Percentiles rank a stretch among this genome's conserved stretches.
Evolutionary conservation across 2,888 invertebrate genomes (phyloP).

Genomic region (Sisyra nigra): DNA sequence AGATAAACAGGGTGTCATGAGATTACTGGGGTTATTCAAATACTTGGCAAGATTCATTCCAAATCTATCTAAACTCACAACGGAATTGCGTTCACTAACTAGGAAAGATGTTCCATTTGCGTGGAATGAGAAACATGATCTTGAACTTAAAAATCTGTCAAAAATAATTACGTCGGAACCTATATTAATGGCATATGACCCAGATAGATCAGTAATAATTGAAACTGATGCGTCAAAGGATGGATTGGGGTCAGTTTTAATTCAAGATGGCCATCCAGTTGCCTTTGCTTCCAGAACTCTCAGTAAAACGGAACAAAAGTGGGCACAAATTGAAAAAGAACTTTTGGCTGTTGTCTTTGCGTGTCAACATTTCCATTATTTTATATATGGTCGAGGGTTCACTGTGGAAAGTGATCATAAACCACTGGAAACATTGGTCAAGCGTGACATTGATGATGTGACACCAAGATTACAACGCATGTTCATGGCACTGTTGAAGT

Average conservation of each 20-base stretch:
- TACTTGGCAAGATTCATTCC: slow-evolving; percentile 3
- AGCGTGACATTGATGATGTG: not conserved
- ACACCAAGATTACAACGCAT: not conserved
- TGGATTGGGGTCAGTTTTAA: not conserved
- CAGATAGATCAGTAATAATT: not conserved
- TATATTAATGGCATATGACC: slow-evolving; percentile 5
- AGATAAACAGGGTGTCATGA: not conserved
- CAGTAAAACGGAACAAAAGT: not conserved
- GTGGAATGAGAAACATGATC: no score
- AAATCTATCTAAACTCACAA: no score
- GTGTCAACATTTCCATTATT: slow-evolving; percentile 13
- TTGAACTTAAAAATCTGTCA: not conserved
- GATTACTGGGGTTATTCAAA: slow-evolving; percentile 5
- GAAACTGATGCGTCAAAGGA: slow-evolving; percentile 2
- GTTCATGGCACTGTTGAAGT: slow-evolving; percentile 4
- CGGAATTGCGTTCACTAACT: no score
- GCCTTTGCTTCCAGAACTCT: slow-evolving; percentile 2
- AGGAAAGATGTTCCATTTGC: no score
- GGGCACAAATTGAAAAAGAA: slow-evolving; percentile 10
- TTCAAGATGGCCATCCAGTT: not conserved
- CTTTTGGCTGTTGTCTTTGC: slow-evolving; percentile 12
- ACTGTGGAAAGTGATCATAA: slow-evolving; percentile 10
- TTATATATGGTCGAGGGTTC: slow-evolving; percentile 10
- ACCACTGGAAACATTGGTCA: slow-evolving; percentile 13
- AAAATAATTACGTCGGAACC: not conserved